Evolutionary conservation across 2,888 invertebrate genomes (phyloP), one percentile per base, ranked within the genome.

Genomic region (Drosophila ezoana): DNA sequence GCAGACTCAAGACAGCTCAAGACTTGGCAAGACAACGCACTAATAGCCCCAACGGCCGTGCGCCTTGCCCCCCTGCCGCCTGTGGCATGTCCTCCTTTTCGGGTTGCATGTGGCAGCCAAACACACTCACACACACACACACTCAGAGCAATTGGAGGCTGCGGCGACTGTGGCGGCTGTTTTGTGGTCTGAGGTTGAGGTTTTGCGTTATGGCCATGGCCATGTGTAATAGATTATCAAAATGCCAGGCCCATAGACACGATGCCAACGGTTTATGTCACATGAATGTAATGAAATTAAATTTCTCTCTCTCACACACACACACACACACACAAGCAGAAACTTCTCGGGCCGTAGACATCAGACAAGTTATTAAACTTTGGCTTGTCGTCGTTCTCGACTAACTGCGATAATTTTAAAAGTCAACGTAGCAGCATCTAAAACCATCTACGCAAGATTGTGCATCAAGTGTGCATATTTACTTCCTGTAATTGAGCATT

Each of bases 401-500:
- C 60, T 51, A 65, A 61, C 78, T 83, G 81, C 78, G 87, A 83
- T 83, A 83, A 83, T 89, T 83, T 87, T 87, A 75, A 83, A 87
- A 83, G 89, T 89, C 83, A 89, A 84, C 79, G 74, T 69, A 64
- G 68, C 67, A 23, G 41, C 74, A 61, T 23, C 57, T 43, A 54
- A 56, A 68, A 60, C 35, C 66, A 77, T 89, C 84, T 89, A 89
- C 85, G 87, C 83, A 83, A 81, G 84, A 87, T 89, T 87, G 88
- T 74, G 88, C 86, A 87, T 85, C 89, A 82, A 89, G 88, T 89
- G 83, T 83, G 89, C 89, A 83, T 85, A 85, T 89, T 85, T 89
- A 89, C 89, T 85, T 89, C 86, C 89, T 87, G 88, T 85, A 89
- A 85, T 85, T 85, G 89, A 86, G 89, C 88, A 89, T 89, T 85